Conservation (phyloP, 64 coral and sea anemone genomes). For the Cladopsammia gracilis region DNA sequence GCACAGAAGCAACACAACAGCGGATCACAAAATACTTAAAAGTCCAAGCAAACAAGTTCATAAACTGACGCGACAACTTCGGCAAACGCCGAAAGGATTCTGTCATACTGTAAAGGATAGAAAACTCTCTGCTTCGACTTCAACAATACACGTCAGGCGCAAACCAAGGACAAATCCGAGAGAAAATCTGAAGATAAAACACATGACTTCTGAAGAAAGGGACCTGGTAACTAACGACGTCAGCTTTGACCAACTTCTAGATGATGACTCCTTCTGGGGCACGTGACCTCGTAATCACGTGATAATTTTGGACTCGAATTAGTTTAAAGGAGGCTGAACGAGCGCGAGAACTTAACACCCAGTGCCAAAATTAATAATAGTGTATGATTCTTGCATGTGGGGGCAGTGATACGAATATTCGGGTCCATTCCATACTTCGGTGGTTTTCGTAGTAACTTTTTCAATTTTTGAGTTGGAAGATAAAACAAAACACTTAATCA, state of each 20-base stretch:
- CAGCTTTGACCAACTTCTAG: constrained; percentile 10
- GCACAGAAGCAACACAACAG: neutral
- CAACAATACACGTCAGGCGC: neutral
- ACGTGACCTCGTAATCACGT: neutral
- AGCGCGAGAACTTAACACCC: no score
- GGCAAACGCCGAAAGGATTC: constrained; percentile 45
- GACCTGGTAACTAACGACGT: neutral
- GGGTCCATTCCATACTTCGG: no score
- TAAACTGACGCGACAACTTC: neutral
- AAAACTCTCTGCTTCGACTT: neutral
- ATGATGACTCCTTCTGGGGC: constrained; percentile 22
- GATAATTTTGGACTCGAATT: no score
- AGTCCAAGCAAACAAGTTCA: neutral
- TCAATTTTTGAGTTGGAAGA: no score
- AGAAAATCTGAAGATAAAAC: neutral
- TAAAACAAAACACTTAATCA: no score
- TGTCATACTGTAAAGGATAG: neutral
- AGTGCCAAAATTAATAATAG: no score
- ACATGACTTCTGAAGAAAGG: neutral
- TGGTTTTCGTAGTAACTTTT: no score
- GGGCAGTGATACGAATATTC: no score
- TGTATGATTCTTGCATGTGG: no score
- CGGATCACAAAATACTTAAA: neutral
- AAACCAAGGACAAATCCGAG: neutral
- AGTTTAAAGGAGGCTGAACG: no score